Base-by-base conservation (phyloP, 2,113 vertebrate species). In the Parus major region DNA sequence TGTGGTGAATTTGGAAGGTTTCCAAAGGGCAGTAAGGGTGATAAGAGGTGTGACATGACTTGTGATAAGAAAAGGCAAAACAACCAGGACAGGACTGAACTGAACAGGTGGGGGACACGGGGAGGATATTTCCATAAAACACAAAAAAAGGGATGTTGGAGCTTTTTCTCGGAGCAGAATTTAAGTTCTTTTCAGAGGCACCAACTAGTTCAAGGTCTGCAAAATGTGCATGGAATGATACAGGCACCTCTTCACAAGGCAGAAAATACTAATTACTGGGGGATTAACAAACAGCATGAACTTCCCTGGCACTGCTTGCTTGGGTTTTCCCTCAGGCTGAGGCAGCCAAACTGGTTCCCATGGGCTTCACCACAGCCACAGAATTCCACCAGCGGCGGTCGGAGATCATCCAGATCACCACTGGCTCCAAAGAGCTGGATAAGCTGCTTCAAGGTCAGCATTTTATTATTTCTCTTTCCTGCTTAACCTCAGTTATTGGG, bases 341-440 rank as follows among this genome's bases (percentile, higher is more conserved):
- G 93, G 99, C 99, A 57, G 99, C 99, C 66, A 99, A 99, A 85
- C 97, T 99, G 69, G 99, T 99, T 70, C 99, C 99, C 1, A 99
- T 99, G 99, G 99, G 99, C 47, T 99, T 99, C 90, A 99, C 99
- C 63, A 99, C 99, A 8, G 99, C 99, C 20, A 99, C 99, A 0
- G 99, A 99, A 93, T 99, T 99, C 96, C 99, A 99, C 95, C 99
- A 99, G 97, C 98, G 99, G 75, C 98, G 99, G 79, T 99, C 99
- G 0, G 99, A 99, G 95, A 99, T 99, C 94, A 99, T 99, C 97
- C 99, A 99, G 97, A 98, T 99, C 94, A 99, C 99, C n/a, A 99
- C 99, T 15, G 99, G 99, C 17, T 99, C 99, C 79, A 99, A 99
- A 96, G 99, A 99, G 87, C 98, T 99, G 16, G 99, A 99, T 93